Conservation (phyloP, 2,888 invertebrate species). For the Apodemia mormo region DNA sequence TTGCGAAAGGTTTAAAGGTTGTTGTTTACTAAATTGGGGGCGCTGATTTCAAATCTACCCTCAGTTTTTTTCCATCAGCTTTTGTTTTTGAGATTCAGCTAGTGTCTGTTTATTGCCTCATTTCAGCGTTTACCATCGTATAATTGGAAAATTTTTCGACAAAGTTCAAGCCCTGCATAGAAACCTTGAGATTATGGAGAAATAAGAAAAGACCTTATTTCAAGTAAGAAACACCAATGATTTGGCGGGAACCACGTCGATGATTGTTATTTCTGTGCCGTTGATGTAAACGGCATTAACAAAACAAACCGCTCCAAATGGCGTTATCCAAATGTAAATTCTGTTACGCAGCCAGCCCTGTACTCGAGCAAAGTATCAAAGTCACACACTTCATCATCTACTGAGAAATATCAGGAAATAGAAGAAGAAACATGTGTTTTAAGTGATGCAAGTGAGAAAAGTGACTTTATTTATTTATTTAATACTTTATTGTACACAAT, state of each 20-base stretch:
- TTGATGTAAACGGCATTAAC: no score
- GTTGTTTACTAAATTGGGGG: constrained; percentile 19
- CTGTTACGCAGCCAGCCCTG: neutral
- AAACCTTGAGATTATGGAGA: neutral
- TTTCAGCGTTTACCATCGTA: neutral
- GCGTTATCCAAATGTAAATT: neutral
- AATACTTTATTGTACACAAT: no score
- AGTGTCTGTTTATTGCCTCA: neutral
- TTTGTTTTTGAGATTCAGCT: constrained; percentile 24
- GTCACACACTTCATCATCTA: neutral
- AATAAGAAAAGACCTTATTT: neutral
- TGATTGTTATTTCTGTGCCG: no score
- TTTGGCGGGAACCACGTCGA: neutral
- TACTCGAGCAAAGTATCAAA: neutral
- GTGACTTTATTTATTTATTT: no score
- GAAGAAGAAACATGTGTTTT: neutral
- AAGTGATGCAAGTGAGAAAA: neutral
- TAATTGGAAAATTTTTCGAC: neutral
- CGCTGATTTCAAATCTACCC: constrained; percentile 27
- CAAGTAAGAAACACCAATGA: neutral
- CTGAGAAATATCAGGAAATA: neutral
- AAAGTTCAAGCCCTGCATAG: neutral
- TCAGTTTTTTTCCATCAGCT: constrained; percentile 20
- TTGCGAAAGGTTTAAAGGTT: constrained; percentile 23
- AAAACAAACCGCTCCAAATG: no score